These are phyloP conservation scores for Volucella inflata DNA, from an alignment of 2,888 invertebrate genomes.

Conservation along the genomic window DNA sequence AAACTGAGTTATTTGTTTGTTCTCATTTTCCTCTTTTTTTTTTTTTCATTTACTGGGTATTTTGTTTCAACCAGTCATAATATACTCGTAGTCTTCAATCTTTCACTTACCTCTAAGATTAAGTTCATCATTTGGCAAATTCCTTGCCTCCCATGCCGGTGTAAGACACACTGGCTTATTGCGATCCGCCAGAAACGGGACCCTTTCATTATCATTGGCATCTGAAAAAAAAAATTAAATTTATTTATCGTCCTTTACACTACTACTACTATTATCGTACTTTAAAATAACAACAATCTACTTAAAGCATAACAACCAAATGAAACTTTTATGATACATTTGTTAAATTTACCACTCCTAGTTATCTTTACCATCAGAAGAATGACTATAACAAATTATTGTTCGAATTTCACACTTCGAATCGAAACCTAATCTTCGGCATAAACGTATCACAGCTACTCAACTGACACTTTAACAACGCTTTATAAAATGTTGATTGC, in stretches of 20 bases:
- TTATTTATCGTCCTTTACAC: background rate
- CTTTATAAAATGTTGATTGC: background rate
- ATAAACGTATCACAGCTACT: conserved; percentile 37
- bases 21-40: too few species aligned
- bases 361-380: conserved; percentile 35
- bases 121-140: conserved; percentile 92
- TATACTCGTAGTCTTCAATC: too few species aligned
- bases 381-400: background rate
- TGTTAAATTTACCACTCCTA: background rate
- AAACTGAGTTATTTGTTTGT: too few species aligned
- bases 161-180: conserved; percentile 91
- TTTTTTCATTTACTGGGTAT: too few species aligned
- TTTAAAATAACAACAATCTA: background rate
- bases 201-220: conserved; percentile 84
- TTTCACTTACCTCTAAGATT: conserved; percentile 88
- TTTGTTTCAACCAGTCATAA: too few species aligned
- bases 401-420: conserved; percentile 30
- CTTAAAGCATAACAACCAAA: background rate
- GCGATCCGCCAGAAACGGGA: conserved; percentile 84
- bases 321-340: background rate
- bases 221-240: conserved; percentile 66
- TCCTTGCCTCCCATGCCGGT: conserved; percentile 94
- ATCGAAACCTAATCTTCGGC: conserved; percentile 43
- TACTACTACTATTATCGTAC: background rate
- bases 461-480: background rate